These are phyloP conservation scores for Synanceia verrucosa DNA, from an alignment of 2,797 vertebrate species.

Conservation along the genomic window DNA sequence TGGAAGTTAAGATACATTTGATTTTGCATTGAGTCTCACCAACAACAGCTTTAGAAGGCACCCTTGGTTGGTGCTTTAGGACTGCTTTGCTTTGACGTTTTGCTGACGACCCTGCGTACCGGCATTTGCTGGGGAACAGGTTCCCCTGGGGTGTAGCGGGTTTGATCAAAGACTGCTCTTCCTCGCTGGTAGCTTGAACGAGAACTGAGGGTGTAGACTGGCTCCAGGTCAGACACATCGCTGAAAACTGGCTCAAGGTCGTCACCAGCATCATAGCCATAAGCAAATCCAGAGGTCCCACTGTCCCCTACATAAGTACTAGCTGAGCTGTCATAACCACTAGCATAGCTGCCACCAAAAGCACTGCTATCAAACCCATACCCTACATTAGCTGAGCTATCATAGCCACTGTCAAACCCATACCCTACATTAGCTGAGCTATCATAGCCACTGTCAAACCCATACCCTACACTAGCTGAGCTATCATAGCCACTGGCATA, in stretches of 20 bases:
- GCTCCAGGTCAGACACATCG: constrained; percentile 34
- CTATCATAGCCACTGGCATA: too few species aligned
- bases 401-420: too few species aligned
- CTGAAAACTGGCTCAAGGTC: constrained; percentile 28
- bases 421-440: too few species aligned
- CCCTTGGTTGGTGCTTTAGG: not conserved
- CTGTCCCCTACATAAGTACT: not conserved
- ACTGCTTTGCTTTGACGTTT: too few species aligned
- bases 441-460: too few species aligned
- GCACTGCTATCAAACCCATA: not conserved
- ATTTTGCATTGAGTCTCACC: not conserved
- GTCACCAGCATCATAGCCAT: not conserved
- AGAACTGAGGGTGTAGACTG: constrained; percentile 23
- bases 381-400: not conserved
- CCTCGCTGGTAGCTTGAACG: constrained; percentile 41
- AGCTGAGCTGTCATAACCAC: not conserved
- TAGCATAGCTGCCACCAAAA: not conserved
- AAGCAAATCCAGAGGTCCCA: not conserved
- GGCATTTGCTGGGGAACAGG: not conserved
- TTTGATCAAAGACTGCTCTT: not conserved
- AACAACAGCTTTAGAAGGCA: not conserved
- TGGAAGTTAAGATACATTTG: not conserved
- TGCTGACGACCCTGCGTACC: rapidly evolving
- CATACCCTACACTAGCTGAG: too few species aligned
- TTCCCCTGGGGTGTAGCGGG: constrained; percentile 27